Evolutionary conservation across 2,113 vertebrate species (phyloP).

Genomic region (Phrynosoma platyrhinos): DNA sequence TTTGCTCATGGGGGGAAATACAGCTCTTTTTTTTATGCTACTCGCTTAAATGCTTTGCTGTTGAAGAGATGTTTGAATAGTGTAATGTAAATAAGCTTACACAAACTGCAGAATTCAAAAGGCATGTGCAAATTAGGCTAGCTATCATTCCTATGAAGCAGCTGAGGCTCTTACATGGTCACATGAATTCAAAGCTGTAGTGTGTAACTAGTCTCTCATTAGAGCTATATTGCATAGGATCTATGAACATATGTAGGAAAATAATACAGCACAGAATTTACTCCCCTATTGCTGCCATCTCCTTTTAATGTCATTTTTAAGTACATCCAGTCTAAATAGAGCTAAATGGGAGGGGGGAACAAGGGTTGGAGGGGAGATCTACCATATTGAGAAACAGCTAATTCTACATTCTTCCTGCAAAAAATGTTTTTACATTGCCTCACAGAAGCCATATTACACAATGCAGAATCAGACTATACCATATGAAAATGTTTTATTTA

Average conservation of each 20-base stretch:
- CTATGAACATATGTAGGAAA: slow-evolving; percentile 40
- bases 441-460: background rate
- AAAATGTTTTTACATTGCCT: background rate
- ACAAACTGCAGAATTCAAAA: slow-evolving; percentile 63
- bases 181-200: slow-evolving; percentile 52
- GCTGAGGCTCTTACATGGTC: slow-evolving; percentile 55
- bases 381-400: slow-evolving; percentile 46
- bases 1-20: slow-evolving; percentile 45
- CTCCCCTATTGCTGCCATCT: slow-evolving; percentile 22
- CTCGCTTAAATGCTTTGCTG: slow-evolving; percentile 51
- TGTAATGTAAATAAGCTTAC: slow-evolving; percentile 53
- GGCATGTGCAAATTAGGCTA: slow-evolving; percentile 66
- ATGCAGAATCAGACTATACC: background rate
- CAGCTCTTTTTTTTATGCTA: slow-evolving; percentile 50
- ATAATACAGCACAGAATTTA: background rate
- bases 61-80: slow-evolving; percentile 53
- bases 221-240: slow-evolving; percentile 49
- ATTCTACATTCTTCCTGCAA: background rate
- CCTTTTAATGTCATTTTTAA: slow-evolving; percentile 36
- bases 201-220: slow-evolving; percentile 59
- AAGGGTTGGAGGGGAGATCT: background rate
- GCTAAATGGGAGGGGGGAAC: slow-evolving; percentile 4
- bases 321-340: slow-evolving; percentile 46
- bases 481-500: slow-evolving; percentile 50
- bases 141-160: slow-evolving; percentile 46